These are phyloP conservation scores for Lasioglossum pauxillum DNA, from an alignment of 2,888 invertebrate species.

Conservation along the genomic window DNA sequence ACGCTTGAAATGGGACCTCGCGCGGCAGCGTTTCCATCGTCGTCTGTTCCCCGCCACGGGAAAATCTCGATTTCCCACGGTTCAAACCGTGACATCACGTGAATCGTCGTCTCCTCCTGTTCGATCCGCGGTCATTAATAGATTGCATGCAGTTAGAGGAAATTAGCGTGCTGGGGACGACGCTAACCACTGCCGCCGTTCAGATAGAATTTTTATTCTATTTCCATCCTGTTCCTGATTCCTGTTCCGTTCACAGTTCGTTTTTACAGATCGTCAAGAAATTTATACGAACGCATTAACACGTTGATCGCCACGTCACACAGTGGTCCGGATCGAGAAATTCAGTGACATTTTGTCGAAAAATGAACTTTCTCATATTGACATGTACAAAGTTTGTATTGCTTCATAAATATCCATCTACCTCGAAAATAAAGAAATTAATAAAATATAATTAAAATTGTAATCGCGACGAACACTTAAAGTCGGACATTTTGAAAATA, in stretches of 20 bases:
- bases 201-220: background rate
- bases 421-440: too few relatives aligned
- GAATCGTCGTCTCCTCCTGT: background rate
- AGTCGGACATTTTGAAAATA: too few relatives aligned
- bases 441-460: too few relatives aligned
- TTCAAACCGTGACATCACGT: background rate
- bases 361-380: too few relatives aligned
- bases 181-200: background rate
- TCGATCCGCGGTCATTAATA: background rate
- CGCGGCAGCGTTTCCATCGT: background rate
- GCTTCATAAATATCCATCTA: too few relatives aligned
- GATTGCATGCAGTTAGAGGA: background rate
- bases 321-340: too few relatives aligned
- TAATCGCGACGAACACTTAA: too few relatives aligned
- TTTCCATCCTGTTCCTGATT: background rate
- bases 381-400: too few relatives aligned
- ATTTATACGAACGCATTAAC: background rate
- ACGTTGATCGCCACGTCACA: too few relatives aligned
- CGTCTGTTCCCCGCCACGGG: background rate
- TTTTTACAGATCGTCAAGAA: background rate
- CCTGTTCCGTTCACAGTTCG: background rate
- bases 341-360: too few relatives aligned
- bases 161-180: background rate
- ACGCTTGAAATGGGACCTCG: background rate
- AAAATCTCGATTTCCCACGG: conserved; percentile 3